Conservation (phyloP, 2,888 invertebrate genomes). For the Desoria tigrina region DNA sequence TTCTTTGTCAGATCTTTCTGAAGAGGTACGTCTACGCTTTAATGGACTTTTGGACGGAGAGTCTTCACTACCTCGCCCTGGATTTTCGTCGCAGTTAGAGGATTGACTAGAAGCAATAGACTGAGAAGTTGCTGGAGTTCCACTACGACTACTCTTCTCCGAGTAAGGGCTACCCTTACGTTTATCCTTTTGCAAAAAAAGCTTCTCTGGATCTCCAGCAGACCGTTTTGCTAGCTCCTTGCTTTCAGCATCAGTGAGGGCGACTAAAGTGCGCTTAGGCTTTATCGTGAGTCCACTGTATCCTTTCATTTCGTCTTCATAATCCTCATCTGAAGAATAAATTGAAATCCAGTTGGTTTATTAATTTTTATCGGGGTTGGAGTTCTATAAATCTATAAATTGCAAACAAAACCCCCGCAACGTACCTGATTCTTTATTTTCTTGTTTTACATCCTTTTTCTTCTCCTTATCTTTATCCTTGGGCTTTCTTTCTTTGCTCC, state of each 20-base stretch:
- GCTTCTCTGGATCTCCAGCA: background rate
- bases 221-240: background rate
- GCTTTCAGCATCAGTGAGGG: conserved; percentile 8
- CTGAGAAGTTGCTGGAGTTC: too few relatives aligned
- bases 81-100: background rate
- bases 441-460: conserved; percentile 26
- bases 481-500: conserved; percentile 1
- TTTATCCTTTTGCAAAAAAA: background rate
- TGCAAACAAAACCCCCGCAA: too few relatives aligned
- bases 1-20: conserved; percentile 11
- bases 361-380: too few relatives aligned
- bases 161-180: conserved; percentile 1
- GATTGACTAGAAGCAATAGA: conserved; percentile 3
- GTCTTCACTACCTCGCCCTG: too few relatives aligned
- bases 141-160: background rate
- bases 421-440: conserved; percentile 13
- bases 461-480: conserved; percentile 23
- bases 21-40: background rate
- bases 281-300: conserved; percentile 22
- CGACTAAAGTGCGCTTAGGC: background rate
- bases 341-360: too few relatives aligned
- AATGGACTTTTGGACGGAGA: background rate
- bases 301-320: conserved; percentile 21
- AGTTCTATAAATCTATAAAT: too few relatives aligned
- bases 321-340: conserved; percentile 15